A percentile compares a stretch with the other conserved stretches of the same genome.
These are phyloP conservation scores for Triplophysa rosa DNA, from an alignment of 2,113 vertebrate genomes.

Conservation along the genomic window DNA sequence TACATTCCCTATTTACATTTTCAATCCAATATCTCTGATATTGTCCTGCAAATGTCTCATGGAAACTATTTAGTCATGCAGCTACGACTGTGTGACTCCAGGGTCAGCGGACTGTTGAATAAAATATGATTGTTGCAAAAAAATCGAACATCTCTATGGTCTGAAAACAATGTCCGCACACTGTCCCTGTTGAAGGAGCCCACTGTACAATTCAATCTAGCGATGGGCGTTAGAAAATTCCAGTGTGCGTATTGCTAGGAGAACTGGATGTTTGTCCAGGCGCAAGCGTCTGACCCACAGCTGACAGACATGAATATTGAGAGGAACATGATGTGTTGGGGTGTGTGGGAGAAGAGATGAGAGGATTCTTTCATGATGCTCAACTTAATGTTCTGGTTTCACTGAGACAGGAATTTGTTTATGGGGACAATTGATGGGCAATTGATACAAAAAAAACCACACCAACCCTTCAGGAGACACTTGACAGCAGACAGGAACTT, in stretches of 20 bases:
- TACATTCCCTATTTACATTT: conserved; percentile 11
- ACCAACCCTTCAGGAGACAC: conserved; percentile 9
- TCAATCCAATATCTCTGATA: conserved; percentile 11
- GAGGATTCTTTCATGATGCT: conserved; percentile 55
- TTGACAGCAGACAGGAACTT: conserved; percentile 18
- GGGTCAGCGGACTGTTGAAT: conserved; percentile 68
- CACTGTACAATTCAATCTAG: conserved; percentile 70
- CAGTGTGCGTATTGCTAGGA: conserved; percentile 60
- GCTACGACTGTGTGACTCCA: conserved; percentile 55
- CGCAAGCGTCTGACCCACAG: conserved; percentile 61
- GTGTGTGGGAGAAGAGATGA: conserved; percentile 67
- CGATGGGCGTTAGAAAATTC: conserved; percentile 70
- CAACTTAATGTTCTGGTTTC: conserved; percentile 54
- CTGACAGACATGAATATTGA: conserved; percentile 73
- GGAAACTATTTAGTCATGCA: conserved; percentile 59
- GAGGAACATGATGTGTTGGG: conserved; percentile 60
- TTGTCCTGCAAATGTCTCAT: conserved; percentile 60
- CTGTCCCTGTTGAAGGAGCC: conserved; percentile 60
- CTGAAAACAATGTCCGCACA: conserved; percentile 70
- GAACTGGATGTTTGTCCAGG: conserved; percentile 62
- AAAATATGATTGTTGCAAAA: conserved; percentile 71
- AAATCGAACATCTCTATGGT: conserved; percentile 52
- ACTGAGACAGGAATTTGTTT: conserved; percentile 49
- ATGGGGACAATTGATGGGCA: conserved; percentile 16
- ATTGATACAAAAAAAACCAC: conserved; percentile 23